Percentiles rank a stretch among this genome's conserved stretches.
Evolutionary conservation across 1,140 invertebrate species (phyloP).

Genomic region (Drosophila tropicalis): DNA sequence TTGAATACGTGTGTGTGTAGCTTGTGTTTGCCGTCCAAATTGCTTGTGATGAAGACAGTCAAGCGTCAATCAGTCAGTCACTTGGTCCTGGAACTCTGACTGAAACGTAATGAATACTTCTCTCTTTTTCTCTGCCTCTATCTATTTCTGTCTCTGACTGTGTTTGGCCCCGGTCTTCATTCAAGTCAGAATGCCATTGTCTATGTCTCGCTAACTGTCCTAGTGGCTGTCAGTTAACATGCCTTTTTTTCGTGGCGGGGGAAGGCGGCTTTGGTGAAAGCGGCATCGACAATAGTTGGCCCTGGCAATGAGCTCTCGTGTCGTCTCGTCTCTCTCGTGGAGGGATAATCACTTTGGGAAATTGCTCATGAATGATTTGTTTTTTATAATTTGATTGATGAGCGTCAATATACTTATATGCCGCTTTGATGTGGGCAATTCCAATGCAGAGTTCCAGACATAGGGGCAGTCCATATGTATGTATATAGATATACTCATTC

Average conservation of each 20-base stretch:
- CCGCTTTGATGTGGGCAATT: constrained; percentile 80
- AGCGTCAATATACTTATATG: constrained; percentile 79
- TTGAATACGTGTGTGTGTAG: constrained; percentile 9
- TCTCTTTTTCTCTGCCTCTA: constrained; percentile 8
- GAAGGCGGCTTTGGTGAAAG: background rate
- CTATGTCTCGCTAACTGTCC: constrained; percentile 61
- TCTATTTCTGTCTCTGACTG: constrained; percentile 5
- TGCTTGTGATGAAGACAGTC: constrained; percentile 81
- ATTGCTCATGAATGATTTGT: constrained; percentile 82
- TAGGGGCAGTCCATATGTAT: constrained; percentile 41
- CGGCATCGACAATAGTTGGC: constrained; percentile 19
- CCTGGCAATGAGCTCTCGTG: constrained; percentile 31
- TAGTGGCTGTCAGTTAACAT: constrained; percentile 76
- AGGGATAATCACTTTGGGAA: constrained; percentile 82
- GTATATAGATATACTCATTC: constrained; percentile 13
- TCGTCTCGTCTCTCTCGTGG: constrained; percentile 48
- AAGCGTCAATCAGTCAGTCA: constrained; percentile 74
- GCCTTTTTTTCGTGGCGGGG: constrained; percentile 30
- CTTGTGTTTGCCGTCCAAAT: constrained; percentile 74
- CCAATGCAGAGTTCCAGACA: constrained; percentile 55
- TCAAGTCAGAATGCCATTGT: constrained; percentile 36
- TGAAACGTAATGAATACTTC: constrained; percentile 14
- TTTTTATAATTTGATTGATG: constrained; percentile 82
- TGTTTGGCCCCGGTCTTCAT: constrained; percentile 34
- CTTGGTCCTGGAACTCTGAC: constrained; percentile 37